Base-by-base conservation (phyloP, 2,888 invertebrate genomes). In the Crepidodera aurea region DNA sequence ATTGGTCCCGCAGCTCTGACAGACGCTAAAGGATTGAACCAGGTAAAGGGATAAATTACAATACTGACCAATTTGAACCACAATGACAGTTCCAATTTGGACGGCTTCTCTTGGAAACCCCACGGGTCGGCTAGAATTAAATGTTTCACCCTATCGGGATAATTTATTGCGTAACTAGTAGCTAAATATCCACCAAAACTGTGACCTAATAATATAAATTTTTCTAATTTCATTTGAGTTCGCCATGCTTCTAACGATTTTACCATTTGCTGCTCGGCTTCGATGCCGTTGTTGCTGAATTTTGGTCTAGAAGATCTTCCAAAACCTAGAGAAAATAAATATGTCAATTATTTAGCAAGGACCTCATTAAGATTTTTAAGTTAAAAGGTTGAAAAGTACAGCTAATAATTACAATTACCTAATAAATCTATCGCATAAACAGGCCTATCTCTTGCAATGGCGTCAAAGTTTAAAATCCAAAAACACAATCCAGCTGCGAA, bases 211-310 rank as follows among this genome's bases (percentile, higher is more conserved):
- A 98, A 81, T 44, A 96, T 88, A 83, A 98, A 91, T 80, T 91
- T 88, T 0, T 90, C 87, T 15, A 98, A 83, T 71, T 92, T 90
- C 84, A 96, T 89, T 78, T 92, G 90, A 60, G 91, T 86, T 29
- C 97, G 85, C 97, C 97, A 98, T 80, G 93, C 93, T 81, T 98
- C 97, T 1, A 98, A 90, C 0, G 96, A 91, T 73, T 90, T 88
- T n/a, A 97, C 92, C 83, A 96, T 89, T 77, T 96, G 93, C 54
- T 88, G 85, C 77, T 97, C 97, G 25, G 91, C 93, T 73, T 91
- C 86, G 29, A 85, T 76, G 0, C 93, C 88, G 76, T 95, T 90
- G 0, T 82, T 84, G 57, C 91, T 88, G 81, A 97, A 98, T 66
- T 83, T 82, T 0, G 96, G 94, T 29, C 98, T 86, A 5, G 95